phyloP scores from a whole-genome alignment of 2,113 vertebrate species.

The Seriola rivoliana region DNA sequence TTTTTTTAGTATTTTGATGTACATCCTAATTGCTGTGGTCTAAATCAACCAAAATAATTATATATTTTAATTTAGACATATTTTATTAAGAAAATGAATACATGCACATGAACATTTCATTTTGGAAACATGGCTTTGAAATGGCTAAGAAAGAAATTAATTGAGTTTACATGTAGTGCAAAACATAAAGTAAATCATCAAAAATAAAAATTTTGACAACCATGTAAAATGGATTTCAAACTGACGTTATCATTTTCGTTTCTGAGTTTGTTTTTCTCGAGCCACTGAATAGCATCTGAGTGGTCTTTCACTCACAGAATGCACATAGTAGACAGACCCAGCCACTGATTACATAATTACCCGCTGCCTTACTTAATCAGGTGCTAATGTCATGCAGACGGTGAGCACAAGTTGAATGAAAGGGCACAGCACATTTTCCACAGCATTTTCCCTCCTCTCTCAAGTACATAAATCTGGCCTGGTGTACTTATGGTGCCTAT shows the following conservation, averaged over 20 bases:
- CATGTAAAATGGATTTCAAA: background rate
- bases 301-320: constrained; percentile 4
- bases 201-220: background rate
- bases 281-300: constrained; percentile 1
- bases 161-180: background rate
- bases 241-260: background rate
- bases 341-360: constrained; percentile 60
- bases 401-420: constrained; percentile 33
- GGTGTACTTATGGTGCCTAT: background rate
- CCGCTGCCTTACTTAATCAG: constrained; percentile 42
- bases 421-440: background rate
- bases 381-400: constrained; percentile 28
- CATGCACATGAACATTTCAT: background rate
- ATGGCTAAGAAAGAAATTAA: too few relatives aligned
- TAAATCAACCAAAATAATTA: too few relatives aligned
- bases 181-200: background rate
- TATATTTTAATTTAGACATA: too few relatives aligned
- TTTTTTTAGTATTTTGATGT: too few relatives aligned
- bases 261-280: background rate
- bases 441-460: background rate
- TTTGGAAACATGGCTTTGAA: background rate
- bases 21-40: too few relatives aligned
- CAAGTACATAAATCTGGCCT: constrained; percentile 1
- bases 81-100: background rate
- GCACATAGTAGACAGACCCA: constrained; percentile 6